phyloP scores from a whole-genome alignment of 1,140 invertebrate species.

The Drosophila pectinifera region DNA sequence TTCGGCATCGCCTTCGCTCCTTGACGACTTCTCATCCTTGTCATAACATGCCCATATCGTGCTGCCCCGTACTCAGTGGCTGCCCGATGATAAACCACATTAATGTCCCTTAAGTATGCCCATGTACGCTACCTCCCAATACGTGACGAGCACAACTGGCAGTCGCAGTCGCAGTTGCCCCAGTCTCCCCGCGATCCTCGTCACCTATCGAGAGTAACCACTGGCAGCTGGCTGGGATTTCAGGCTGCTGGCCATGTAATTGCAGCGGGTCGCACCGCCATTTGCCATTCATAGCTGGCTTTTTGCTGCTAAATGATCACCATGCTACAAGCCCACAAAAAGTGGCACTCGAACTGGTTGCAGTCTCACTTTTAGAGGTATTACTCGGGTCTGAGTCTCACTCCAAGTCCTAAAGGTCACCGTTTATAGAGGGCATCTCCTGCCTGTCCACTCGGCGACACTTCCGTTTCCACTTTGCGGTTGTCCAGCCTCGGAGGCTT shows the following conservation, averaged over 20 bases:
- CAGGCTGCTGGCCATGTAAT: slow-evolving; percentile 62
- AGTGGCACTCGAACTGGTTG: slow-evolving; percentile 55
- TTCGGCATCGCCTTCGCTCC: not conserved
- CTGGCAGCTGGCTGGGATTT: slow-evolving; percentile 36
- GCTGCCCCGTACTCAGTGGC: slow-evolving; percentile 38
- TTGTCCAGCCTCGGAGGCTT: slow-evolving; percentile 53
- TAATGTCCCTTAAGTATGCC: slow-evolving; percentile 78
- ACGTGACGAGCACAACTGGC: slow-evolving; percentile 63
- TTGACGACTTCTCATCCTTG: slow-evolving; percentile 55
- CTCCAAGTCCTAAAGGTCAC: slow-evolving; percentile 64
- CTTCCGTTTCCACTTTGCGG: slow-evolving; percentile 84
- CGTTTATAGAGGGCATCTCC: slow-evolving; percentile 51
- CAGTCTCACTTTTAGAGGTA: slow-evolving; percentile 36
- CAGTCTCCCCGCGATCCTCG: not conserved
- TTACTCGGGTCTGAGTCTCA: slow-evolving; percentile 62
- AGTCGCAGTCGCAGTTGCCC: not conserved
- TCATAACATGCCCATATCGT: slow-evolving; percentile 66
- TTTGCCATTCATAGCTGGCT: slow-evolving; percentile 71
- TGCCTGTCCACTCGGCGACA: slow-evolving; percentile 60
- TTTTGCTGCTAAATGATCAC: slow-evolving; percentile 67
- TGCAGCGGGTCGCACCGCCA: slow-evolving; percentile 61
- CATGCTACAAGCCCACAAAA: slow-evolving; percentile 54
- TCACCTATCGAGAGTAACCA: slow-evolving; percentile 29
- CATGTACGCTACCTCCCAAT: slow-evolving; percentile 72
- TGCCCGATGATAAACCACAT: slow-evolving; percentile 72